phyloP scores from a whole-genome alignment of 2,113 vertebrate species.

The Vidua macroura region DNA sequence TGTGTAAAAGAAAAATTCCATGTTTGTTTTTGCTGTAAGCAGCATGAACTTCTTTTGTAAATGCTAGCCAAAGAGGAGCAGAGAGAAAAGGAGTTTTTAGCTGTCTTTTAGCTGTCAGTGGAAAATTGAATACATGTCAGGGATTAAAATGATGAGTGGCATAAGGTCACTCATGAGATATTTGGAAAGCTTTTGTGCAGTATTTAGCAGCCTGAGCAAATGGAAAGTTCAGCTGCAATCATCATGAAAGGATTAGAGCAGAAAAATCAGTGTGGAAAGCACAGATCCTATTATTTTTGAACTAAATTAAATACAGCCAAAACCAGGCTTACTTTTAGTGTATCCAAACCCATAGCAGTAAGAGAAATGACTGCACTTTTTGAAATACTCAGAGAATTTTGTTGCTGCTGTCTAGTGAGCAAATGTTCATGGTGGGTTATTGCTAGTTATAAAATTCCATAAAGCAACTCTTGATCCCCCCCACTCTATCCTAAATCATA shows the following conservation, averaged over 20 bases:
- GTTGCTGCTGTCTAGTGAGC: neutral
- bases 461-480: neutral
- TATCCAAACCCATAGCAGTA: neutral
- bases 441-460: neutral
- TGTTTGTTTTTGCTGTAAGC: neutral
- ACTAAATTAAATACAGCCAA: slow-evolving; percentile 33
- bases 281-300: slow-evolving; percentile 39
- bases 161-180: slow-evolving; percentile 36
- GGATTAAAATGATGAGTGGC: slow-evolving; percentile 41
- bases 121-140: slow-evolving; percentile 42
- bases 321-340: neutral
- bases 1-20: neutral
- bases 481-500: neutral
- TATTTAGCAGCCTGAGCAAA: slow-evolving; percentile 17
- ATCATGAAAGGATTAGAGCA: slow-evolving; percentile 37
- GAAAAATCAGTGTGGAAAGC: slow-evolving; percentile 37
- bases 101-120: slow-evolving; percentile 22
- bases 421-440: neutral
- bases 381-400: neutral
- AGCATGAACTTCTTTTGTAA: neutral
- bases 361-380: neutral
- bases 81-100: neutral
- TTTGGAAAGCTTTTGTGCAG: slow-evolving; percentile 41
- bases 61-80: neutral
- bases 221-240: slow-evolving; percentile 40